phyloP scores from a whole-genome alignment of 2,888 invertebrate genomes.

The Aquatica leii region DNA sequence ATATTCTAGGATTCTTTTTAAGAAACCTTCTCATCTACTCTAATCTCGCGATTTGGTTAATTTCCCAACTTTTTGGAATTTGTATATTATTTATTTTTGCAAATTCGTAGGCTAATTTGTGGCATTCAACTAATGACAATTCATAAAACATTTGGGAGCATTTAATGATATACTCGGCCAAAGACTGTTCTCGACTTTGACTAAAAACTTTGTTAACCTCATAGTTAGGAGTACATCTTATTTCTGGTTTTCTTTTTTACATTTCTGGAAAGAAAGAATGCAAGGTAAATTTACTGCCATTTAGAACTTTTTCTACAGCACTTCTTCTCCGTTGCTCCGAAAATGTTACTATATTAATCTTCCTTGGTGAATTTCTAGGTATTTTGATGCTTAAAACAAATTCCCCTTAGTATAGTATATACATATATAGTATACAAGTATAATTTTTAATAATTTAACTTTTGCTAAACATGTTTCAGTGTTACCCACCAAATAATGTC shows the following conservation, averaged over 20 bases:
- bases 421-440: too few relatives aligned
- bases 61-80: conserved; percentile 36
- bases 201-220: conserved; percentile 38
- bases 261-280: not conserved
- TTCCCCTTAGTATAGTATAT: too few relatives aligned
- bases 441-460: too few relatives aligned
- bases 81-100: conserved; percentile 32
- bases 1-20: conserved; percentile 25
- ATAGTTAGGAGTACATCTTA: conserved; percentile 34
- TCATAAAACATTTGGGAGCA: conserved; percentile 40
- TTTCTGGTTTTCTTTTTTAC: not conserved
- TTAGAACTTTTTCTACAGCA: too few relatives aligned
- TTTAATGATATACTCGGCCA: conserved; percentile 33
- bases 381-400: too few relatives aligned
- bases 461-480: too few relatives aligned
- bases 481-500: too few relatives aligned
- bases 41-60: conserved; percentile 31
- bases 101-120: conserved; percentile 40
- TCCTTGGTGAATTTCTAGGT: too few relatives aligned
- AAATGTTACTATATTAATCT: too few relatives aligned
- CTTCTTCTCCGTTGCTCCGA: too few relatives aligned
- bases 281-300: not conserved
- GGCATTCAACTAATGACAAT: conserved; percentile 28
- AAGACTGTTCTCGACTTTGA: conserved; percentile 27
- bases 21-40: conserved; percentile 38